Base-by-base conservation (phyloP, 2,797 vertebrate species). In the Monodelphis domestica region DNA sequence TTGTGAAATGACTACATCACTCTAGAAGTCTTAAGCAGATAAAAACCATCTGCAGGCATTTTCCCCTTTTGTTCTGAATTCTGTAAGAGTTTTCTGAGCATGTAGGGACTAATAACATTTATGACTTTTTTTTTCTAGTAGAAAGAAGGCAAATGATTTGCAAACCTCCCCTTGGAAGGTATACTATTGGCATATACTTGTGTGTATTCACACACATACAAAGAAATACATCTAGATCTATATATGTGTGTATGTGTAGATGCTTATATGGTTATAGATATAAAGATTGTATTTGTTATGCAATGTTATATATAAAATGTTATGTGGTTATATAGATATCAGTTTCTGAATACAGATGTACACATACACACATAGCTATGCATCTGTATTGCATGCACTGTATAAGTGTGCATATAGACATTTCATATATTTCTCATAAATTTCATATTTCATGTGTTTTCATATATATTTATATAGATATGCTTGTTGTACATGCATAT, bases 51-150 rank as follows among this genome's bases (percentile, higher is more conserved):
- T 89, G 26, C n/a, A 7, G 56, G 4, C n/a, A 30, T 91, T 90
- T 84, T 50, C 15, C 70, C 9, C 55, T 38, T 93, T 17, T 90
- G 17, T 50, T 88, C n/a, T 91, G 45, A 93, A 91, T 91, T 93
- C 30, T 91, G 2, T 1, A 5, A 53, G n/a, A 70, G 5, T 93
- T 84, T 92, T 52, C 10, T 90, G 38, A 89, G 11, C 53, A 52
- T 55, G 24, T 56, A 52, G 2, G 29, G 87, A 28, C 29, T 91
- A 51, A 53, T 10, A 7, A 84, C 70, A 84, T 50, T 84, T 84
- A 84, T 84, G 38, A 84, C 2, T 51, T 50, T 30, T 94, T 88
- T 30, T 78, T 38, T 45, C 1, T 38, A n/a, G 89, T n/a, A 90
- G 15, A 89, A 1, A 28, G 0, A 90, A 54, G 7, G 12, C 51